Evolutionary conservation across 2,888 invertebrate species (phyloP).

Genomic region (Gordius sp.): DNA sequence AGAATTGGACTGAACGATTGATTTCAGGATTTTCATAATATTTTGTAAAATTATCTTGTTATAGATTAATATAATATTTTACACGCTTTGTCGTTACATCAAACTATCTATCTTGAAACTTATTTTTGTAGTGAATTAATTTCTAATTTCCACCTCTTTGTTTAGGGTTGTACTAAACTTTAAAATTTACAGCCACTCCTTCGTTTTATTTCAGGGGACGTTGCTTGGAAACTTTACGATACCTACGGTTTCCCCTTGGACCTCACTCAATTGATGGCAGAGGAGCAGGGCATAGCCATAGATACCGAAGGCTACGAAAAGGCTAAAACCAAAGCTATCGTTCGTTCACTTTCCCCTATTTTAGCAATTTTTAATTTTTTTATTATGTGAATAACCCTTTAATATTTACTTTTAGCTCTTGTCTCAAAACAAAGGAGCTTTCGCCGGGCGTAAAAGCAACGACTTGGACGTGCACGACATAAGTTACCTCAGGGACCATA

Average conservation of each 20-base stretch:
- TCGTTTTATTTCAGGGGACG: slow-evolving; percentile 43
- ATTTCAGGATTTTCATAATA: too few relatives aligned
- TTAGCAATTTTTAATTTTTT: slow-evolving; percentile 9
- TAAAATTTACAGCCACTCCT: too few relatives aligned
- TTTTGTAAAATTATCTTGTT: too few relatives aligned
- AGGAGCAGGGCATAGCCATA: slow-evolving; percentile 62
- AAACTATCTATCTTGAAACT: not conserved
- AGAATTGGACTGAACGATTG: too few relatives aligned
- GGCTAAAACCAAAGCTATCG: slow-evolving; percentile 52
- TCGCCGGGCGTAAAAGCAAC: slow-evolving; percentile 45
- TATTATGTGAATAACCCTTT: not conserved
- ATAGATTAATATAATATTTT: too few relatives aligned
- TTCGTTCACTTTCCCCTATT: slow-evolving; percentile 20
- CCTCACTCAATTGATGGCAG: slow-evolving; percentile 82
- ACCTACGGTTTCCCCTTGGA: slow-evolving; percentile 97
- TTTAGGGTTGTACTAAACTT: slow-evolving; percentile 16
- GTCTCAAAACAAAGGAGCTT: slow-evolving; percentile 53
- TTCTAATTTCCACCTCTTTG: not conserved
- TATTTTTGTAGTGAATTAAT: not conserved
- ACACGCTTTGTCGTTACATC: too few relatives aligned
- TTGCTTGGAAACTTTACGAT: slow-evolving; percentile 92
- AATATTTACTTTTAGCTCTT: slow-evolving; percentile 33
- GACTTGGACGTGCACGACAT: slow-evolving; percentile 81
- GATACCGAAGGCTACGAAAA: slow-evolving; percentile 73
- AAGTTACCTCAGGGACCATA: slow-evolving; percentile 50